A percentile compares a stretch with the other conserved stretches of the same genome.
phyloP scores from a whole-genome alignment of 2,797 vertebrate species.

The Mormyrops attenuatus region DNA sequence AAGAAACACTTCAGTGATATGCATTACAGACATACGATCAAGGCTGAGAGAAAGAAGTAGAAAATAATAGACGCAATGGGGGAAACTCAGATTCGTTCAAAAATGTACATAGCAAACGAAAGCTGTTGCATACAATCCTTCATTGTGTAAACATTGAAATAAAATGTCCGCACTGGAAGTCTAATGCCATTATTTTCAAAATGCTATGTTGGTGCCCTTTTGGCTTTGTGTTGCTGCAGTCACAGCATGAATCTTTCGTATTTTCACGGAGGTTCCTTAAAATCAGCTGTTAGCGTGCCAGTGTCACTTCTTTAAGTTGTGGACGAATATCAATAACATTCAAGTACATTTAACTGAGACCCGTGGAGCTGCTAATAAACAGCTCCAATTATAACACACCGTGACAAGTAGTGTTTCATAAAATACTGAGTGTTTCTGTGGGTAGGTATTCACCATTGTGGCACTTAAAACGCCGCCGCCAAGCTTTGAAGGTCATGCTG shows the following conservation, averaged over 20 bases:
- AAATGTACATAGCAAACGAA: background rate
- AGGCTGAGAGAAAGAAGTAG: background rate
- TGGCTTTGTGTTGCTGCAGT: background rate
- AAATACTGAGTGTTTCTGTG: background rate
- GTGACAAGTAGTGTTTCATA: background rate
- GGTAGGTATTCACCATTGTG: background rate
- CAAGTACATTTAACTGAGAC: background rate
- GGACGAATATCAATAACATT: background rate
- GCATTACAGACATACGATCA: background rate
- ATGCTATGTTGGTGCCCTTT: background rate
- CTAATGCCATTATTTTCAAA: background rate
- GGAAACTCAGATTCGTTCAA: background rate
- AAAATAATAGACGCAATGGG: background rate
- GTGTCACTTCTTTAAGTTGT: background rate
- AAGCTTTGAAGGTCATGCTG: background rate
- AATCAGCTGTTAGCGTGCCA: background rate
- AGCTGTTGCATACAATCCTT: background rate
- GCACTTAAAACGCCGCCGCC: background rate
- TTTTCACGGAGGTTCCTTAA: background rate
- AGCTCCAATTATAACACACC: background rate
- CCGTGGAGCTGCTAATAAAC: background rate
- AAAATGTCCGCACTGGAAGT: background rate
- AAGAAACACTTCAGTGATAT: background rate
- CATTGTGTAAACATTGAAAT: background rate
- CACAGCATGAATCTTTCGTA: background rate